Base-by-base conservation (phyloP, 2,797 vertebrate genomes). In the Chelmon rostratus region DNA sequence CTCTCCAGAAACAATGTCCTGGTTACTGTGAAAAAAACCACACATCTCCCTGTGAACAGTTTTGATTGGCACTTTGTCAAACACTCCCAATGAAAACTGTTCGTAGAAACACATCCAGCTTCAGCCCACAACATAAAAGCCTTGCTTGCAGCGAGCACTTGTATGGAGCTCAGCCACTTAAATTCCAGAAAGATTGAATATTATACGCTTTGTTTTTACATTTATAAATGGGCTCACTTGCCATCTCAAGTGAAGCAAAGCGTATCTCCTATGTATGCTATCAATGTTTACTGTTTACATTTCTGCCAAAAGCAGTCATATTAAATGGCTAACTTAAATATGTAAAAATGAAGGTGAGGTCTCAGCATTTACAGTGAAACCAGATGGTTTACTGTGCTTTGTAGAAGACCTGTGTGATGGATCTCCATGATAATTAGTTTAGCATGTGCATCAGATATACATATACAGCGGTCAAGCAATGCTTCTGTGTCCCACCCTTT, bases 51-150 rank as follows among this genome's bases (percentile, higher is more conserved):
- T 68, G 61, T 66, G 66, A 77, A 65, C 68, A 68, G 49, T 56
- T 74, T 68, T 70, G 35, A 61, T 58, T 77, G 67, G 47, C 80
- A 57, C 23, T 13, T 25, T 74, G 59, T 79, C 50, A 82, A 65
- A 73, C 37, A 33, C 21, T 68, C 28, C 37, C 47, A 77, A 21
- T 68, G 35, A 79, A 75, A 78, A 77, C n/a, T 31, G 38, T 61
- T 66, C 6, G 6, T 40, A 59, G 35, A 73, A 76, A 64, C 19
- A 53, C 13, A 10, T 75, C 53, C 47, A 63, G 57, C 61, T 65
- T 87, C 46, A 54, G 44, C 16, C 67, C 62, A 28, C 47, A 78
- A 44, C 70, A 68, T 53, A 50, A 84, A 82, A 40, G 49, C 56
- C 38, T 72, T 62, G 40, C 53, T 31, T 50, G 28, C 63, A 78